A percentile compares a stretch with the other conserved stretches of the same genome.
These are phyloP conservation scores for Platyrinchus mystaceus DNA, from an alignment of 2,797 vertebrate genomes.

Conservation along the genomic window DNA sequence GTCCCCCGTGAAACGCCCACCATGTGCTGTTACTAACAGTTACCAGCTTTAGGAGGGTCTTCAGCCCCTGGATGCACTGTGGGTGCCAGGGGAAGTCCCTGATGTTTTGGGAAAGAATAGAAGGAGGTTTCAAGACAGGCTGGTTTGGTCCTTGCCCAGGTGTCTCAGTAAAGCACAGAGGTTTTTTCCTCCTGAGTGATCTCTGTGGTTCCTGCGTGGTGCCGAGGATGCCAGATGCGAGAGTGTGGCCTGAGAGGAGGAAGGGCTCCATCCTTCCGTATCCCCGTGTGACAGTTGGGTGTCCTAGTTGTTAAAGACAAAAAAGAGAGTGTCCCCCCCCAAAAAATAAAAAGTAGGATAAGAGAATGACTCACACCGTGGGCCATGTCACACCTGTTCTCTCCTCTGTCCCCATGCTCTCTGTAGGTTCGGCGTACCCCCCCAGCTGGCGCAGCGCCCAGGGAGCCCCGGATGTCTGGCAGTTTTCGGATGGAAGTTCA, in stretches of 20 bases:
- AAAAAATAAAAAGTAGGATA: neutral
- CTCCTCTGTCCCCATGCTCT: slow-evolving; percentile 79
- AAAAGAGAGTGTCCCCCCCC: too few species aligned
- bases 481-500: slow-evolving; percentile 84
- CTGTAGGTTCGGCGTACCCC: slow-evolving; percentile 79
- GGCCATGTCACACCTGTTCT: slow-evolving; percentile 81
- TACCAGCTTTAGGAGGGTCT: neutral
- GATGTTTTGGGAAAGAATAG: neutral
- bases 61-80: neutral
- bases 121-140: neutral
- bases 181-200: neutral
- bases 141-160: neutral
- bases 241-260: neutral
- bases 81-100: neutral
- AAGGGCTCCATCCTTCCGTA: neutral
- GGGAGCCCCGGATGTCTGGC: slow-evolving; percentile 81
- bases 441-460: slow-evolving; percentile 79
- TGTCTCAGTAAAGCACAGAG: neutral
- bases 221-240: rapidly evolving
- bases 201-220: neutral
- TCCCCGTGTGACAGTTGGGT: slow-evolving; percentile 26
- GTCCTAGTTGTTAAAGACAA: neutral
- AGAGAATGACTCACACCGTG: slow-evolving; percentile 31
- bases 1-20: rapidly evolving
- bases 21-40: rapidly evolving